These are phyloP conservation scores for Dreissena rostriformis DNA, from an alignment of 1,140 invertebrate genomes.

Conservation along the genomic window DNA sequence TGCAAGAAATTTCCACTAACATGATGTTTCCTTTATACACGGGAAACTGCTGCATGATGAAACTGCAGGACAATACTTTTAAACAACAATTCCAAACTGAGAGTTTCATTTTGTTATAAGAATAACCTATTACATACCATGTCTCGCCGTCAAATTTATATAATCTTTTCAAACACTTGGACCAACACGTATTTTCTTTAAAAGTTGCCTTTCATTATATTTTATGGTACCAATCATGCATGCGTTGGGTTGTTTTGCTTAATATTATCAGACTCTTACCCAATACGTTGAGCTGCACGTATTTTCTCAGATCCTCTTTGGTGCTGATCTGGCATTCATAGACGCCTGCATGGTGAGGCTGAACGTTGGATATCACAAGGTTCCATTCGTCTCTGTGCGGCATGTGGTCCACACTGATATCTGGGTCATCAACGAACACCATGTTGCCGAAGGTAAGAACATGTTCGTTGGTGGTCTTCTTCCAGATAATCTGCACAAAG, in stretches of 20 bases:
- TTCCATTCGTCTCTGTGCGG: conserved; percentile 95
- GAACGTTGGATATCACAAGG: conserved; percentile 93
- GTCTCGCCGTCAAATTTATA: too few relatives aligned
- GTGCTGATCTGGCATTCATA: conserved; percentile 97
- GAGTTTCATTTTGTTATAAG: too few relatives aligned
- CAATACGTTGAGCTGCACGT: conserved; percentile 70
- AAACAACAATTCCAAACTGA: too few relatives aligned
- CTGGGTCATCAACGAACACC: conserved; percentile 65
- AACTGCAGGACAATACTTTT: too few relatives aligned
- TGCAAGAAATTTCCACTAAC: too few relatives aligned
- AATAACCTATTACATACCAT: too few relatives aligned
- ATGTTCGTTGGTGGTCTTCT: conserved; percentile 65
- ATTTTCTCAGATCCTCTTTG: conserved; percentile 67
- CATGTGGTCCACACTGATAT: conserved; percentile 83
- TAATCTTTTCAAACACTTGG: neutral
- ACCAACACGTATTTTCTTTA: too few relatives aligned
- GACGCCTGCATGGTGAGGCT: conserved; percentile 91
- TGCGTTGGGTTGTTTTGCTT: too few relatives aligned
- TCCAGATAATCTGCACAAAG: conserved; percentile 71
- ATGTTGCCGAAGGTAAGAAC: conserved; percentile 71
- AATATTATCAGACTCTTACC: conserved; percentile 53
- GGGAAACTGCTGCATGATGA: too few relatives aligned
- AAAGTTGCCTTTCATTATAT: too few relatives aligned
- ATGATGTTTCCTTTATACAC: too few relatives aligned
- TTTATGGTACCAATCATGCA: too few relatives aligned